phyloP scores from a whole-genome alignment of 2,888 invertebrate species.

The Charanyca ferruginea region DNA sequence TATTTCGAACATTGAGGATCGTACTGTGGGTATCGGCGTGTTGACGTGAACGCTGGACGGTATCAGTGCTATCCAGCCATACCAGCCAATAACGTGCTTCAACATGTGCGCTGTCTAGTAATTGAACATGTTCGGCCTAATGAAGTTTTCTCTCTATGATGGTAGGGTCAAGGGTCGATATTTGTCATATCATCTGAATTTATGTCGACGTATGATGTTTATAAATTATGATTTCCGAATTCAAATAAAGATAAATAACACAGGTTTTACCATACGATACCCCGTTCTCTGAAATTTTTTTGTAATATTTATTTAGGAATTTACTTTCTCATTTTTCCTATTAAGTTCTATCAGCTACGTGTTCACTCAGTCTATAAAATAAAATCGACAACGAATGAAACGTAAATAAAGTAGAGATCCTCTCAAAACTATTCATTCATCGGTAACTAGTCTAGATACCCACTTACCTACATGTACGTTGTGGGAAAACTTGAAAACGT shows the following conservation, averaged over 20 bases:
- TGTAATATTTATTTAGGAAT: neutral
- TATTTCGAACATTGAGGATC: conserved; percentile 47
- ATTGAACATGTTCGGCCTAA: conserved; percentile 86
- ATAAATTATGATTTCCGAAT: neutral
- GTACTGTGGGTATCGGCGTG: conserved; percentile 26
- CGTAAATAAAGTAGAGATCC: conserved; percentile 15
- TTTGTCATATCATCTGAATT: conserved; percentile 1
- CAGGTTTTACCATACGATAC: neutral
- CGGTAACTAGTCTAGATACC: conserved; percentile 40
- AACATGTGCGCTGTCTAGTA: conserved; percentile 75
- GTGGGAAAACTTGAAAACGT: conserved; percentile 56
- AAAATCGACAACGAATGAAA: conserved; percentile 17
- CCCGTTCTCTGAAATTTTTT: neutral
- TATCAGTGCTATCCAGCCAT: conserved; percentile 66
- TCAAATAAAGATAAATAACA: too few relatives aligned
- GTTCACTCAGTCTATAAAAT: conserved; percentile 2
- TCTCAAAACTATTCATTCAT: conserved; percentile 37
- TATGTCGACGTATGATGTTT: neutral
- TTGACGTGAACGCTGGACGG: conserved; percentile 37
- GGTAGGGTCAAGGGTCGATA: conserved; percentile 32
- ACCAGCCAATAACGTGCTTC: conserved; percentile 69
- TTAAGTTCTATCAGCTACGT: neutral
- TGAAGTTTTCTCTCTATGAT: conserved; percentile 80
- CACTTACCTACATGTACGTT: conserved; percentile 34
- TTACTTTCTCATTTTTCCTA: neutral